Percentiles rank a stretch among this genome's conserved stretches.
These are phyloP conservation scores for Drosophila neutralis DNA, from an alignment of 2,888 invertebrate genomes.

Conservation along the genomic window DNA sequence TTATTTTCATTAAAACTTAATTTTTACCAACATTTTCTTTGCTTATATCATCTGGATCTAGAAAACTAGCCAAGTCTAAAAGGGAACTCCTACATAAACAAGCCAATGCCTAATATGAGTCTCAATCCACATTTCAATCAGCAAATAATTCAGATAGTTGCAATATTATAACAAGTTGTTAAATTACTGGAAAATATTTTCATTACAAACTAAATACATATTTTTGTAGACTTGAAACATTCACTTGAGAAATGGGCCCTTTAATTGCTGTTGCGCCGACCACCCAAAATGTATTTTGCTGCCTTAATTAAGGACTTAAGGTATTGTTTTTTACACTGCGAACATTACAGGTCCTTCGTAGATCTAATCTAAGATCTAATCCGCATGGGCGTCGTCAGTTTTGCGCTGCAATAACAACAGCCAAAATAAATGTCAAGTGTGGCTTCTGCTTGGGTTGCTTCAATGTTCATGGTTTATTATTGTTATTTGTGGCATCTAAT, in stretches of 20 bases:
- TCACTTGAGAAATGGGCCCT: neutral
- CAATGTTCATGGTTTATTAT: neutral
- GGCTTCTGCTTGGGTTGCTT: constrained; percentile 13
- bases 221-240: neutral
- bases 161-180: neutral
- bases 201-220: neutral
- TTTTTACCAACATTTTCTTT: too few relatives aligned
- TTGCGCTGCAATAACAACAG: constrained; percentile 32
- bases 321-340: constrained; percentile 12
- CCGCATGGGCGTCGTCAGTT: constrained; percentile 31
- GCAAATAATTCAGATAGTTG: neutral
- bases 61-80: neutral
- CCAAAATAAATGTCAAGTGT: constrained; percentile 22
- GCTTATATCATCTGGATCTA: too few relatives aligned
- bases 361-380: constrained; percentile 34
- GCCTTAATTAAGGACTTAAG: constrained; percentile 20
- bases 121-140: too few relatives aligned
- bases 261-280: neutral
- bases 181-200: neutral
- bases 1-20: too few relatives aligned
- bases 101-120: too few relatives aligned
- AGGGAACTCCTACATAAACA: neutral
- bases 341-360: neutral
- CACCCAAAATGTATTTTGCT: constrained; percentile 9
- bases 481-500: constrained; percentile 50